phyloP scores from a whole-genome alignment of 1,140 invertebrate genomes.

The Scaptomyza montana region DNA sequence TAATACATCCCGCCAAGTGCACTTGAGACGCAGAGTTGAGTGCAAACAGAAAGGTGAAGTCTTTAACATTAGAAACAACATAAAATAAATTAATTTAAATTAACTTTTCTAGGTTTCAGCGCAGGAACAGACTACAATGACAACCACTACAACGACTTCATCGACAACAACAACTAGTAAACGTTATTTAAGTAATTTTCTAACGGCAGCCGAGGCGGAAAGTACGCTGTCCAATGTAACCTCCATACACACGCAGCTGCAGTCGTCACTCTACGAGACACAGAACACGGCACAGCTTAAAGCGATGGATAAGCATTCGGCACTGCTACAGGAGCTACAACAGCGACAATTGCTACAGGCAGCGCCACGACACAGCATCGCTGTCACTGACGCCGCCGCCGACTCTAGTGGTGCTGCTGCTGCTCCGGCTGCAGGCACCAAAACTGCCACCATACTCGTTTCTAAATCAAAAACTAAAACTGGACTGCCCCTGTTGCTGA shows the following conservation, averaged over 20 bases:
- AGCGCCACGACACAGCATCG: constrained; percentile 41
- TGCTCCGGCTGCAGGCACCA: constrained; percentile 46
- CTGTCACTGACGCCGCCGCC: constrained; percentile 47
- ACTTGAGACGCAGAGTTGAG: constrained; percentile 83
- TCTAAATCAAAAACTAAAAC: constrained; percentile 84
- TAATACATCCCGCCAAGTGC: constrained; percentile 80
- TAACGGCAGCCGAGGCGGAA: constrained; percentile 71
- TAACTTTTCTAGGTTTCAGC: constrained; percentile 69
- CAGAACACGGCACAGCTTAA: constrained; percentile 65
- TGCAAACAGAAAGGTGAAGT: constrained; percentile 69
- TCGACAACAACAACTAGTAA: constrained; percentile 69
- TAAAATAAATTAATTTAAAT: too few species aligned
- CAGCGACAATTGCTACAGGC: constrained; percentile 71
- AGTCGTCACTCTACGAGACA: constrained; percentile 80
- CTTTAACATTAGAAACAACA: neutral
- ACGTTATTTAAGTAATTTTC: constrained; percentile 80
- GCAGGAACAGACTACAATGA: constrained; percentile 74
- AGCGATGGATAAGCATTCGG: constrained; percentile 75
- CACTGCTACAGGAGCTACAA: constrained; percentile 74
- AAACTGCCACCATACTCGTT: constrained; percentile 83
- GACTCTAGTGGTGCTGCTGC: constrained; percentile 17
- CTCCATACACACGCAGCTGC: constrained; percentile 81
- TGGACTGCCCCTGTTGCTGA: constrained; percentile 82
- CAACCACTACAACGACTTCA: constrained; percentile 71
- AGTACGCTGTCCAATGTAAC: constrained; percentile 83